These are phyloP conservation scores for Bettongia penicillata DNA, from an alignment of 2,113 vertebrate genomes.

Conservation along the genomic window DNA sequence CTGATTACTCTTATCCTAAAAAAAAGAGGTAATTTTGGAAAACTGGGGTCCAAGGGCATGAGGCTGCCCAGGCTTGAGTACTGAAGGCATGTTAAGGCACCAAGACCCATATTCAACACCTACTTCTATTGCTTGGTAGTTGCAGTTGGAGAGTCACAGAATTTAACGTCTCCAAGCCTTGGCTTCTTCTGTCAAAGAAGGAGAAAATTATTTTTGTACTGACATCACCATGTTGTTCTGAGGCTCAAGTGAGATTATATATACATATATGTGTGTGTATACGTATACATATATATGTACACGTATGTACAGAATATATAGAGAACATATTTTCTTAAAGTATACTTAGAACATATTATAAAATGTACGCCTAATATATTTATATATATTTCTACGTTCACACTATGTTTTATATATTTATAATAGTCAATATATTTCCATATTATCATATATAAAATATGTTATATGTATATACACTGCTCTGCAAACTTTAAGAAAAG, in stretches of 20 bases:
- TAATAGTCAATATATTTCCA: neutral
- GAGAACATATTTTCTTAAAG: neutral
- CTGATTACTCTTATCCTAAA: neutral
- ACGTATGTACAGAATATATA: too few relatives aligned
- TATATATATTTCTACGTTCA: neutral
- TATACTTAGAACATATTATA: neutral
- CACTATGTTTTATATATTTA: neutral
- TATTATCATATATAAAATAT: neutral
- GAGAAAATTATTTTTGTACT: neutral
- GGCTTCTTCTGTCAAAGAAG: neutral
- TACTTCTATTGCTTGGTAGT: neutral
- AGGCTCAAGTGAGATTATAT: neutral
- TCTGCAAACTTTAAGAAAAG: neutral
- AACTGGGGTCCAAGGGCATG: neutral
- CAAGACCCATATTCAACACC: neutral
- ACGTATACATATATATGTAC: too few relatives aligned
- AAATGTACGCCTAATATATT: neutral
- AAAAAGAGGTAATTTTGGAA: neutral
- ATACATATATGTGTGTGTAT: too few relatives aligned
- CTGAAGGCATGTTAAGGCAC: neutral
- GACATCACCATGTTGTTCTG: neutral
- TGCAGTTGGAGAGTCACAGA: too few relatives aligned
- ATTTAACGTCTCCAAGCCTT: neutral
- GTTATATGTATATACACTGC: neutral
- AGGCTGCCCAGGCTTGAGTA: neutral